phyloP scores from a whole-genome alignment of 2,113 vertebrate species.

The Siniperca chuatsi region DNA sequence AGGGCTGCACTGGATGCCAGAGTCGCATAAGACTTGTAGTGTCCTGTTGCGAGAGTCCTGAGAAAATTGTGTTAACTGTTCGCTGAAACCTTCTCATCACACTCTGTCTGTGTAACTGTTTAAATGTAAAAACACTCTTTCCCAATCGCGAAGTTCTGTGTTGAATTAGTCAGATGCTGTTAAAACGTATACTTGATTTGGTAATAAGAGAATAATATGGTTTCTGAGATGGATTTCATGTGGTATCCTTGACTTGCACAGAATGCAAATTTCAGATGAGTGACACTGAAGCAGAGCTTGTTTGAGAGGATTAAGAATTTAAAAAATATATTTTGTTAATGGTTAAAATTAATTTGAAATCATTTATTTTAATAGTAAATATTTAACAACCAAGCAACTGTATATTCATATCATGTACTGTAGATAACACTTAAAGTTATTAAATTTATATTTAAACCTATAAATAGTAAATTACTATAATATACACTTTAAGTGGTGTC shows the following conservation, averaged over 20 bases:
- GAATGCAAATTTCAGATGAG: not conserved
- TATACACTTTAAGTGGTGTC: not conserved
- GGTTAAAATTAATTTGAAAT: not conserved
- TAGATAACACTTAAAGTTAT: not conserved
- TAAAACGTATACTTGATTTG: not conserved
- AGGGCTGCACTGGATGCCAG: slow-evolving; percentile 40
- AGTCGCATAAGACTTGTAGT: slow-evolving; percentile 33
- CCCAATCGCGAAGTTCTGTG: not conserved
- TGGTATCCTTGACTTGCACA: not conserved
- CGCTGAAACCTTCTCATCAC: not conserved
- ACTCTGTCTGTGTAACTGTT: slow-evolving; percentile 6
- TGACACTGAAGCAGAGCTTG: not conserved
- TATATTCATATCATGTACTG: not conserved
- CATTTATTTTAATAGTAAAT: not conserved
- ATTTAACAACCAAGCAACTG: not conserved
- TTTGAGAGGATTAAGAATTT: not conserved
- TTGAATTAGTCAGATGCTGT: not conserved
- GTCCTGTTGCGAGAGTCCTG: slow-evolving; percentile 44
- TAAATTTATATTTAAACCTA: not conserved
- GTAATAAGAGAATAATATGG: not conserved
- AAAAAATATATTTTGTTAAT: not conserved
- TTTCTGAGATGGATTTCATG: not conserved
- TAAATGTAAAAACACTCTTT: not conserved
- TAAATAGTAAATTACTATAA: not conserved
- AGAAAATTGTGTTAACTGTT: slow-evolving; percentile 26